Evolutionary conservation across 1,140 invertebrate genomes (phyloP).

Genomic region (Caenorhabditis latens): DNA sequence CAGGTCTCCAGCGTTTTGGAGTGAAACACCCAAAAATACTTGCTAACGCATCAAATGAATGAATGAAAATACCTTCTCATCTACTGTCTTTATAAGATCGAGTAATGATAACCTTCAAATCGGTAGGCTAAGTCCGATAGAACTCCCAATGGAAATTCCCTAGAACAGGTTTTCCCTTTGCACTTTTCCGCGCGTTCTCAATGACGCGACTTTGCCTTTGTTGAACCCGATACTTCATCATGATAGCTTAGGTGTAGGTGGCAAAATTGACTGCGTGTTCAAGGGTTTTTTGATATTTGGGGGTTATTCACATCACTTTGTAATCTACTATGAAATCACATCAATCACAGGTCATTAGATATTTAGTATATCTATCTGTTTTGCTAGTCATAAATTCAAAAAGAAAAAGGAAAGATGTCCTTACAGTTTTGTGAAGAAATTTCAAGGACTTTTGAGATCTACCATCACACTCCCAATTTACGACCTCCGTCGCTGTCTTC

Average conservation of each 20-base stretch:
- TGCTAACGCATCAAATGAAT: too few relatives aligned
- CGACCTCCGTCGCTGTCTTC: background rate
- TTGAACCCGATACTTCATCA: background rate
- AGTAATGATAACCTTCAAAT: conserved; percentile 36
- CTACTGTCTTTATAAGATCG: background rate
- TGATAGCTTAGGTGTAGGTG: background rate
- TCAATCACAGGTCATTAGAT: too few relatives aligned
- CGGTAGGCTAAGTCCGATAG: background rate
- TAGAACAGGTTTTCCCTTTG: conserved; percentile 1
- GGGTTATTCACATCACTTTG: too few relatives aligned
- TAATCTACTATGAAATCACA: too few relatives aligned
- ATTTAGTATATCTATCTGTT: background rate
- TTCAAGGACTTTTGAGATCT: background rate
- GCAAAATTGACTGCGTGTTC: too few relatives aligned
- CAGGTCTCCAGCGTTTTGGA: too few relatives aligned
- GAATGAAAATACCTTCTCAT: background rate
- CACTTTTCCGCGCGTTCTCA: background rate
- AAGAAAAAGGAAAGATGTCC: conserved; percentile 31
- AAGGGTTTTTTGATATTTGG: too few relatives aligned
- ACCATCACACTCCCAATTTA: conserved; percentile 45
- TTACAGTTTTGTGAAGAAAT: conserved; percentile 27
- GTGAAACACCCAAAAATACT: too few relatives aligned
- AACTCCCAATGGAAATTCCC: background rate
- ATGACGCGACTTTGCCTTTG: background rate
- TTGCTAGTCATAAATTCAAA: background rate